phyloP scores from a whole-genome alignment of 2,113 vertebrate species.

The Thryonomys swinderianus region DNA sequence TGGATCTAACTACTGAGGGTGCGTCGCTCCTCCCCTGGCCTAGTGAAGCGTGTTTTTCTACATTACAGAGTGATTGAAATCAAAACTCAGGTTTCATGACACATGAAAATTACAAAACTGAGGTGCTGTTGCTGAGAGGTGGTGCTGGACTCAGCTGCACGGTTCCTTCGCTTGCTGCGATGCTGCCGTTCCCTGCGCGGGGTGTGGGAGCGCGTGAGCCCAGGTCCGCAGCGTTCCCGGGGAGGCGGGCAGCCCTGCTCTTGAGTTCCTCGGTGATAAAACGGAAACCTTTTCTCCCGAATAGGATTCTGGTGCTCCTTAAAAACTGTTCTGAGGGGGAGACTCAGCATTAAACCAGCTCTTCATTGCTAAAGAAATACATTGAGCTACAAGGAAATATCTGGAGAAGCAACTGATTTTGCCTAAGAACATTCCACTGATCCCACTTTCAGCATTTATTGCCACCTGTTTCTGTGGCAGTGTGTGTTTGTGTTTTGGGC shows the following conservation, averaged over 20 bases:
- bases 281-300: not conserved
- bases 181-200: not conserved
- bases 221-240: not conserved
- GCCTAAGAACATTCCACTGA: not conserved
- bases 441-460: not conserved
- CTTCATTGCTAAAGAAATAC: not conserved
- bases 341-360: not conserved
- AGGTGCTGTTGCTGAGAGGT: not conserved
- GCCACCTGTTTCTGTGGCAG: not conserved
- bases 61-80: constrained; percentile 15
- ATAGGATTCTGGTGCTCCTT: not conserved
- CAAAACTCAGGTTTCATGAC: not conserved
- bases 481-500: not conserved
- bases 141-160: not conserved
- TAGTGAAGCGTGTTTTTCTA: not conserved
- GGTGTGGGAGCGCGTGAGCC: no score
- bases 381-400: not conserved
- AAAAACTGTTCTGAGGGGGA: not conserved
- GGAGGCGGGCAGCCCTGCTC: not conserved
- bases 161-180: not conserved
- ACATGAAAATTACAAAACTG: not conserved
- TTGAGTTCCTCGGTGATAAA: not conserved
- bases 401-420: not conserved
- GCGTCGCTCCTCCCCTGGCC: not conserved
- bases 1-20: not conserved